phyloP scores from a whole-genome alignment of 1,140 invertebrate genomes.

The Ladona fulva region DNA sequence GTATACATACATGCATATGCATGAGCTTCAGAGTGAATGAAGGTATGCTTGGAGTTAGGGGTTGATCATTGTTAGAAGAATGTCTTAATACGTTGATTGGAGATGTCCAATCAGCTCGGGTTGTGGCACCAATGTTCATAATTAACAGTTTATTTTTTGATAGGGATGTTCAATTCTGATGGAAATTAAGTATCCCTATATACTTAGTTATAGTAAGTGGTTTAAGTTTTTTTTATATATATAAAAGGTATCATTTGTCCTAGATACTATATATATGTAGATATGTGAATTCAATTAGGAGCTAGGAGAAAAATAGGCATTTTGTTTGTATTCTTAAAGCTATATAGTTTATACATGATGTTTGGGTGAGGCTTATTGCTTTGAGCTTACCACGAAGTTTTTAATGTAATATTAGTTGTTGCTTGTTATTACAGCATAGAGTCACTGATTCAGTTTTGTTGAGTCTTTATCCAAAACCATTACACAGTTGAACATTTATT shows the following conservation, averaged over 20 bases:
- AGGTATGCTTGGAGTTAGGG: not conserved
- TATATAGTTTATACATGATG: not conserved
- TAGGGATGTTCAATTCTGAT: not conserved
- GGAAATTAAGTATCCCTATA: not conserved
- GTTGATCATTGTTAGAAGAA: not conserved
- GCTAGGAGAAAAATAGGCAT: not conserved
- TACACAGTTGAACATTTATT: not conserved
- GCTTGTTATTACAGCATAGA: not conserved
- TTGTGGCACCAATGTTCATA: slow-evolving; percentile 9
- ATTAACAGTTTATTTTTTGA: slow-evolving; percentile 2
- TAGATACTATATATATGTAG: not conserved
- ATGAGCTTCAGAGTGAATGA: not conserved
- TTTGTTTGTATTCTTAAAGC: not conserved
- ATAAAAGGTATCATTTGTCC: not conserved
- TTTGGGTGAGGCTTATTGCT: not conserved
- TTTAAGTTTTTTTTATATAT: not conserved
- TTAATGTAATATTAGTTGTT: not conserved
- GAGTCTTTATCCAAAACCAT: not conserved
- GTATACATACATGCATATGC: not conserved
- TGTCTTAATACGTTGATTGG: not conserved
- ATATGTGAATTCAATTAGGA: not conserved
- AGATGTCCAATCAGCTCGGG: not conserved
- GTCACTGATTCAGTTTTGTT: slow-evolving; percentile 6
- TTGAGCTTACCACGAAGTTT: slow-evolving; percentile 1
- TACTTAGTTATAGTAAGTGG: not conserved